Conservation (phyloP, 2,113 vertebrate genomes). For the Ceyx melanurus region DNA sequence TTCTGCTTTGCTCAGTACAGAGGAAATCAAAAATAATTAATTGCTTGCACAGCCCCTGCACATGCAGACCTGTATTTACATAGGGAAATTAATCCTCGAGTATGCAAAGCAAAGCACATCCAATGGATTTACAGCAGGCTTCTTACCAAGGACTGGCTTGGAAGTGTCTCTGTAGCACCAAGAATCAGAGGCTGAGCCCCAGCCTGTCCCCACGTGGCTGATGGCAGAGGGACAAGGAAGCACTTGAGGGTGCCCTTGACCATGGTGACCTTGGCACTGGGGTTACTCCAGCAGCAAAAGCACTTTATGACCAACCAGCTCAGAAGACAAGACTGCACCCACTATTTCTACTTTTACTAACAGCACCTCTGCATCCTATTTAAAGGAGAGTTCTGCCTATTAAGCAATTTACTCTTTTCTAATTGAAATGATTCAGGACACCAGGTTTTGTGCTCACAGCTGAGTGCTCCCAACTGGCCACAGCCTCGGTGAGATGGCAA, state of each 20-base stretch:
- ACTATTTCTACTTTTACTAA: neutral
- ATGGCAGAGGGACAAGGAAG: neutral
- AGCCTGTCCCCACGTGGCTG: fast-evolving
- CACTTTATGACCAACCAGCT: neutral
- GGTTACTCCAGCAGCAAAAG: neutral
- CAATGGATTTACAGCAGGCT: conserved; percentile 26
- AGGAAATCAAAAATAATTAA: conserved; percentile 23
- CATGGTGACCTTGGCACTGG: neutral
- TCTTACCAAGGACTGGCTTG: neutral
- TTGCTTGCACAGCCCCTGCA: neutral
- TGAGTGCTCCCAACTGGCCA: neutral
- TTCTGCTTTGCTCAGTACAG: neutral
- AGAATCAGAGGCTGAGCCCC: neutral
- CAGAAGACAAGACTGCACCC: neutral
- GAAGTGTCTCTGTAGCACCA: neutral
- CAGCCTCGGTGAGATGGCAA: neutral
- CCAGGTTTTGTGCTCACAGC: neutral
- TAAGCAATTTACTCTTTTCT: conserved; percentile 34
- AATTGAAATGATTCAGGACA: conserved; percentile 1
- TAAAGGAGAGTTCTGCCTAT: neutral
- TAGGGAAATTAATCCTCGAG: conserved; percentile 30
- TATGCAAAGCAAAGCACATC: conserved; percentile 37
- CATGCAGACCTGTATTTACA: conserved; percentile 11
- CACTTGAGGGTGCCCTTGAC: neutral
- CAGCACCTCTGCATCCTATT: neutral